phyloP scores from a whole-genome alignment of 2,797 vertebrate genomes.

The Neoniphon sammara region DNA sequence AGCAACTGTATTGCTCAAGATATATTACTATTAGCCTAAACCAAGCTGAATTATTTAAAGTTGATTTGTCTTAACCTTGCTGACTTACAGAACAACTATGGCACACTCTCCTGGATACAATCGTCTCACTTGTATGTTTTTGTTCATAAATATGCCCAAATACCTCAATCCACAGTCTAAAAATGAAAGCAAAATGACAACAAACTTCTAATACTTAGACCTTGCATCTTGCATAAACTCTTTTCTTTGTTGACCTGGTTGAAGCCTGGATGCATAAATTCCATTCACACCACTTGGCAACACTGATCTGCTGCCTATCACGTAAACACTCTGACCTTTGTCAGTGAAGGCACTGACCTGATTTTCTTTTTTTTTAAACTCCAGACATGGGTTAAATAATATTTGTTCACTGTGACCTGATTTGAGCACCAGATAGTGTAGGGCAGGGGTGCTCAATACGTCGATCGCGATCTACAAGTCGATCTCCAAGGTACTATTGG shows the following conservation, averaged over 20 bases:
- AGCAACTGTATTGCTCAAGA: too few relatives aligned
- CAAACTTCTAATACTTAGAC: background rate
- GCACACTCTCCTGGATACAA: background rate
- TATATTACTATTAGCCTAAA: background rate
- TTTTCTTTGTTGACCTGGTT: background rate
- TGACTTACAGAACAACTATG: too few relatives aligned
- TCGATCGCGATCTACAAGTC: too few relatives aligned
- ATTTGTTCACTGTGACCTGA: too few relatives aligned
- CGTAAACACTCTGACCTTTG: slow-evolving; percentile 23
- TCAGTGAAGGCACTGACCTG: background rate
- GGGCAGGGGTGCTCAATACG: too few relatives aligned
- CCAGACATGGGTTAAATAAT: too few relatives aligned
- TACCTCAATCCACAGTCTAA: background rate
- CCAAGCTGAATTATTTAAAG: background rate
- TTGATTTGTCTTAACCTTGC: background rate
- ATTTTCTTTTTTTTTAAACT: too few relatives aligned
- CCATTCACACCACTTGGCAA: background rate
- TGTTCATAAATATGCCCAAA: background rate
- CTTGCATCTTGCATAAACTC: background rate
- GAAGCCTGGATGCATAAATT: background rate
- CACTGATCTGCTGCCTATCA: background rate
- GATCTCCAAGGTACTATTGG: too few relatives aligned
- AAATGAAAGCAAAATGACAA: background rate
- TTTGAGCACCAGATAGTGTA: too few relatives aligned
- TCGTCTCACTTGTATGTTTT: background rate